phyloP scores from a whole-genome alignment of 2,113 vertebrate genomes.

The Sceloporus tristichus region DNA sequence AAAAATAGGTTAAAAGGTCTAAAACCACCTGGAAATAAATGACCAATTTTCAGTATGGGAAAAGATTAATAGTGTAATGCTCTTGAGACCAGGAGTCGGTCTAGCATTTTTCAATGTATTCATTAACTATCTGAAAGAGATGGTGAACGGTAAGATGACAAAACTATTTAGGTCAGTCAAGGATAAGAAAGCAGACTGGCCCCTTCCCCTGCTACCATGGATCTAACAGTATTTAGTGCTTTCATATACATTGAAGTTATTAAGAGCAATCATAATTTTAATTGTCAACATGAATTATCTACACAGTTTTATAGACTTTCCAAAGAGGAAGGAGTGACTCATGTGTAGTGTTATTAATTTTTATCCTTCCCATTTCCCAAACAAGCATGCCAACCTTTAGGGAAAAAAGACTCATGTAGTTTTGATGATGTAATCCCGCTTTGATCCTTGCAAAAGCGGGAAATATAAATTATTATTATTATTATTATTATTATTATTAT shows the following conservation, averaged over 20 bases:
- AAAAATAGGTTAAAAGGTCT: constrained; percentile 58
- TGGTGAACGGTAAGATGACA: neutral
- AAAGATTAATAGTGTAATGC: constrained; percentile 63
- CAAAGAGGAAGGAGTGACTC: neutral
- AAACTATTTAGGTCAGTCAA: neutral
- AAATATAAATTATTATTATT: too few species aligned
- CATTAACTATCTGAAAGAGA: constrained; percentile 38
- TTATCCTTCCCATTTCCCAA: too few species aligned
- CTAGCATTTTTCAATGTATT: constrained; percentile 37
- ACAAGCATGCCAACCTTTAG: too few species aligned
- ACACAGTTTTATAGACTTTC: neutral
- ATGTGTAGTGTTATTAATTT: neutral
- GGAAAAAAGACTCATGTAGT: too few species aligned
- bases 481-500: too few species aligned
- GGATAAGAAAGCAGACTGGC: neutral
- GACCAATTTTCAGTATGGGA: constrained; percentile 51
- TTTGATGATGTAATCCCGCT: too few species aligned
- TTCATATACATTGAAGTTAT: accelerated
- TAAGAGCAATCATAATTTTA: constrained; percentile 15
- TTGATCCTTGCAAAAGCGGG: too few species aligned
- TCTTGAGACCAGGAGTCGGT: constrained; percentile 20
- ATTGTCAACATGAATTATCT: constrained; percentile 12
- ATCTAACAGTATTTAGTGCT: accelerated
- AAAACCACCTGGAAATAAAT: constrained; percentile 61
- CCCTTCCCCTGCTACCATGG: neutral